phyloP scores from a whole-genome alignment of 2,113 vertebrate species.

The Chrysochloris asiatica region DNA sequence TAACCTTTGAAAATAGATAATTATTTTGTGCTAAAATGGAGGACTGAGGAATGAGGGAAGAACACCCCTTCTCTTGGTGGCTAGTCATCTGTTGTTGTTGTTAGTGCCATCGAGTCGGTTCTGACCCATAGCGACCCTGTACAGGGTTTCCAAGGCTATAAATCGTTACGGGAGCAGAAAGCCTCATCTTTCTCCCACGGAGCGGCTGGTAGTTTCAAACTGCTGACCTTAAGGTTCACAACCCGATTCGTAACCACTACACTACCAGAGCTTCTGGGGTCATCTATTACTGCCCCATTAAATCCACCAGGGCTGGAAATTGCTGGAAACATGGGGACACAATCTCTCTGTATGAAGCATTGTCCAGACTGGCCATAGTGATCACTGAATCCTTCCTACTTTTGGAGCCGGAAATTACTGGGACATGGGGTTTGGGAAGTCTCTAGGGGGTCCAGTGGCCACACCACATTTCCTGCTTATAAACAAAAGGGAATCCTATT shows the following conservation, averaged over 20 bases:
- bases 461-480: neutral
- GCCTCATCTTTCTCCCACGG: no score
- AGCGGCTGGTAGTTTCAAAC: no score
- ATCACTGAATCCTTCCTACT: neutral
- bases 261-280: no score
- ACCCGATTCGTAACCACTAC: no score
- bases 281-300: neutral
- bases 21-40: neutral
- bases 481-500: no score
- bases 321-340: accelerated
- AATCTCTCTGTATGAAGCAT: neutral
- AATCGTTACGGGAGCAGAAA: no score
- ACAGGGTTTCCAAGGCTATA: no score
- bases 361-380: neutral
- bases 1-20: neutral
- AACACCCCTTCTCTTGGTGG: neutral
- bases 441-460: neutral
- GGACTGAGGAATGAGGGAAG: neutral
- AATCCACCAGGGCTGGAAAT: neutral
- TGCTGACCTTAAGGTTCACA: no score
- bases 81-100: neutral
- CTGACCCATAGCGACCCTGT: no score
- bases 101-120: no score
- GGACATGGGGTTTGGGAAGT: neutral
- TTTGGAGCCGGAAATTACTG: neutral